phyloP scores from a whole-genome alignment of 2,113 vertebrate species.

The Dipodomys ordii region DNA sequence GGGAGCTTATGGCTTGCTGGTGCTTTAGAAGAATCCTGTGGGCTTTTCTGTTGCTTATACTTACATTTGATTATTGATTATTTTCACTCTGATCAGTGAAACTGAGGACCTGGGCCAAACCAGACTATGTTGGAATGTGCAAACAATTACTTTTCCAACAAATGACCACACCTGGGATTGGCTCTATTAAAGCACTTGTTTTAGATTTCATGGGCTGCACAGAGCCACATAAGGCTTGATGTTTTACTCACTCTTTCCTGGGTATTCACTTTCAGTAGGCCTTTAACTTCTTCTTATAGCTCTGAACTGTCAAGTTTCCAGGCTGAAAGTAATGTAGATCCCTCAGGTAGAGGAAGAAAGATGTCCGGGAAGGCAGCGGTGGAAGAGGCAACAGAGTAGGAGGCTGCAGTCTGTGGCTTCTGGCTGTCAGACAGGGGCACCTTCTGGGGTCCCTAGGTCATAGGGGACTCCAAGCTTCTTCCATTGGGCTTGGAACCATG shows the following conservation, averaged over 20 bases:
- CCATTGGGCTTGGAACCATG: not conserved
- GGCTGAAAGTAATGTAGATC: not conserved
- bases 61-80: not conserved
- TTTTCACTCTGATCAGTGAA: not conserved
- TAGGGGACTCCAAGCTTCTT: not conserved
- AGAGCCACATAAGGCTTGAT: not conserved
- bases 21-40: not conserved
- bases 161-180: not conserved
- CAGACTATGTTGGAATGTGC: not conserved
- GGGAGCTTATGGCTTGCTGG: not conserved
- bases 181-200: not conserved
- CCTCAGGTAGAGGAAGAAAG: not conserved
- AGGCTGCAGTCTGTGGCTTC: not conserved
- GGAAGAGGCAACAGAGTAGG: not conserved
- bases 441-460: not conserved
- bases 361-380: not conserved
- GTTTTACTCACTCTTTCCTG: slow-evolving; percentile 37
- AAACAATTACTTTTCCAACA: not conserved
- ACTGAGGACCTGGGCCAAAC: not conserved
- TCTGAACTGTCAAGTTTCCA: not conserved
- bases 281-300: not conserved
- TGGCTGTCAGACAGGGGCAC: not conserved
- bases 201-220: not conserved
- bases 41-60: not conserved
- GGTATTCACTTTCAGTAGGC: not conserved